A percentile compares a stretch with the other conserved stretches of the same genome.
phyloP scores from a whole-genome alignment of 2,888 invertebrate genomes.

The Lasius platythorax region DNA sequence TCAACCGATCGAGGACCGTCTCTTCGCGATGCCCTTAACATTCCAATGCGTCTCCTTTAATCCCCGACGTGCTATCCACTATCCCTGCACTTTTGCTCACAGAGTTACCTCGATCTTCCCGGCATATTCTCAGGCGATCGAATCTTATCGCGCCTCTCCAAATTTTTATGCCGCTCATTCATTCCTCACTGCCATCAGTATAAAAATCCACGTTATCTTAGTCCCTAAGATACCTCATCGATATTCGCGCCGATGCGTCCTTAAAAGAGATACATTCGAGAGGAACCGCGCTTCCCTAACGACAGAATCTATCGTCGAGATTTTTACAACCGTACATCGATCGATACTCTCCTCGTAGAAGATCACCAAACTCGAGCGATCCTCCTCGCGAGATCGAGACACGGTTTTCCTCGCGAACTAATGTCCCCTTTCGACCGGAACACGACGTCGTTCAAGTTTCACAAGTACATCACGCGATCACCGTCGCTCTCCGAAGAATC shows the following conservation, averaged over 20 bases:
- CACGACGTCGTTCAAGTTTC: not conserved
- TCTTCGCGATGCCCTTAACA: not conserved
- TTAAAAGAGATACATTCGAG: not conserved
- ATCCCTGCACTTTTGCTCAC: constrained; percentile 1
- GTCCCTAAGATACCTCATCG: not conserved
- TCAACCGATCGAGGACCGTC: not conserved
- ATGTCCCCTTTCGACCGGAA: not conserved
- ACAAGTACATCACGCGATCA: not conserved
- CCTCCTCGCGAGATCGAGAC: not conserved
- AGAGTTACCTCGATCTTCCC: constrained; percentile 2
- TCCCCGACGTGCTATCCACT: constrained; percentile 15
- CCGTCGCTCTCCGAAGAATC: not conserved
- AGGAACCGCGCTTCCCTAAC: not conserved
- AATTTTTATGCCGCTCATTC: constrained; percentile 3
- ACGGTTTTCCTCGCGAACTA: not conserved
- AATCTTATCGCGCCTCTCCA: not conserved
- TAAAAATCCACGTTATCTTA: not conserved
- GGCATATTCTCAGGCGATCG: not conserved
- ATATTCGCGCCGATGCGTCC: not conserved
- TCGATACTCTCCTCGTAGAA: not conserved
- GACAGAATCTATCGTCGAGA: not conserved
- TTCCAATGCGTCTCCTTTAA: constrained; percentile 44
- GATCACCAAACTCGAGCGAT: not conserved
- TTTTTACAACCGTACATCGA: not conserved
- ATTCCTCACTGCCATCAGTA: not conserved